A percentile compares a stretch with the other conserved stretches of the same genome.
Conservation (phyloP, 1,140 invertebrate genomes). For the Varroa destructor region DNA sequence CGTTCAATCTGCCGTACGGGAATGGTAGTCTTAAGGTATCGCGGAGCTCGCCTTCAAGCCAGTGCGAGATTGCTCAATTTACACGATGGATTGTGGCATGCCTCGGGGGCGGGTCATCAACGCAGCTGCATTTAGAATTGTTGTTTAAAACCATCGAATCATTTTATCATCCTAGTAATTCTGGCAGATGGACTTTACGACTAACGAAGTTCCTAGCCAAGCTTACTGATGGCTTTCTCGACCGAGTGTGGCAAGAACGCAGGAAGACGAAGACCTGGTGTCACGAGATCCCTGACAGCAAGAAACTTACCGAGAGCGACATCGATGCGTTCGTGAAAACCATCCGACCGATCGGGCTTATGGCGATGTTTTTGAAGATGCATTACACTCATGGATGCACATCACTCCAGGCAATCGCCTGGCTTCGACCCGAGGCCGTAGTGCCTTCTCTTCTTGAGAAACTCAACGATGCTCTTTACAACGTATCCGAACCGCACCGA, state of each 20-base stretch:
- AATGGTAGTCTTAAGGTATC: neutral
- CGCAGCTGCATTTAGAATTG: slow-evolving; percentile 59
- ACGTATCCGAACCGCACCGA: slow-evolving; percentile 70
- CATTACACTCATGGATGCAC: slow-evolving; percentile 51
- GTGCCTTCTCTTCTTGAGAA: slow-evolving; percentile 66
- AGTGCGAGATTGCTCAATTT: neutral
- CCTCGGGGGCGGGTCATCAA: slow-evolving; percentile 45
- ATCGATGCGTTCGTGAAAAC: slow-evolving; percentile 66
- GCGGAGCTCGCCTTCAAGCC: too few relatives aligned
- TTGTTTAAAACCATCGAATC: slow-evolving; percentile 71
- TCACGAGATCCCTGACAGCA: slow-evolving; percentile 50
- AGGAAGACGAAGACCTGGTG: slow-evolving; percentile 53
- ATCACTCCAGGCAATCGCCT: slow-evolving; percentile 59
- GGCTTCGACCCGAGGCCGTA: slow-evolving; percentile 63
- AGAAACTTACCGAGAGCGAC: slow-evolving; percentile 62
- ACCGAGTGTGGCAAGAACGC: slow-evolving; percentile 51
- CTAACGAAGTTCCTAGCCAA: slow-evolving; percentile 39
- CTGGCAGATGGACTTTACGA: slow-evolving; percentile 53
- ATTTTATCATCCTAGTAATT: slow-evolving; percentile 77
- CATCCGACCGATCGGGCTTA: slow-evolving; percentile 53
- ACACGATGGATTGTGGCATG: slow-evolving; percentile 54
- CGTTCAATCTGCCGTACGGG: slow-evolving; percentile 10
- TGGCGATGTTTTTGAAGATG: slow-evolving; percentile 61
- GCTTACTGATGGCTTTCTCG: slow-evolving; percentile 45
- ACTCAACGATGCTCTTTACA: slow-evolving; percentile 62